Percentiles rank a stretch among this genome's conserved stretches.
Evolutionary conservation across 2,113 vertebrate genomes (phyloP).

Genomic region (Bostrychus sinensis): DNA sequence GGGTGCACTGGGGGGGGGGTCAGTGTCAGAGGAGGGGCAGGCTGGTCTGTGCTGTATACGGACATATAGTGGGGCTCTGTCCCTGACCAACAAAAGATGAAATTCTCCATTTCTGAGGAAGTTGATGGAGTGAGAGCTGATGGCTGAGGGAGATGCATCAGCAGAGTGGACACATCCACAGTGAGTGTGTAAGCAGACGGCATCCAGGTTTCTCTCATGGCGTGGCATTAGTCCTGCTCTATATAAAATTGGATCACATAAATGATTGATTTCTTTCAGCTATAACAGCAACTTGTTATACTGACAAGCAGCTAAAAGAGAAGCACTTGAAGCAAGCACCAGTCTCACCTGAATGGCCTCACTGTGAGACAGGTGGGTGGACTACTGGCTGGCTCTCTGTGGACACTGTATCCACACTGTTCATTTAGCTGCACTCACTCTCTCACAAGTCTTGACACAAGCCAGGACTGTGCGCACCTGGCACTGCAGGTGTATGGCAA

Average conservation of each 20-base stretch:
- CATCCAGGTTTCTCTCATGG: not conserved
- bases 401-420: slow-evolving; percentile 33
- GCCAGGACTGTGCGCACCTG: slow-evolving; percentile 31
- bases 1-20: slow-evolving; percentile 72
- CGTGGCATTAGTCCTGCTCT: not conserved
- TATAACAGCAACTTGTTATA: slow-evolving; percentile 9
- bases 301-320: slow-evolving; percentile 30
- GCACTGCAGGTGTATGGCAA: slow-evolving; percentile 49
- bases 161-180: slow-evolving; percentile 24
- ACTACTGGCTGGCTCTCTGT: slow-evolving; percentile 20
- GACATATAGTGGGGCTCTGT: slow-evolving; percentile 92
- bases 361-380: slow-evolving; percentile 36
- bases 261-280: not conserved
- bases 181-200: slow-evolving; percentile 10
- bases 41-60: slow-evolving; percentile 60
- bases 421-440: slow-evolving; percentile 22
- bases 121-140: slow-evolving; percentile 39
- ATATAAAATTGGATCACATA: not conserved
- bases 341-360: slow-evolving; percentile 63
- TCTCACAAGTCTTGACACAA: slow-evolving; percentile 23
- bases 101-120: slow-evolving; percentile 82
- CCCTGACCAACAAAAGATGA: slow-evolving; percentile 81
- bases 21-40: slow-evolving; percentile 38
- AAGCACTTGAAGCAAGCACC: not conserved
- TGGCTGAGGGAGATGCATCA: slow-evolving; percentile 34